These are phyloP conservation scores for Porites lobata DNA, from an alignment of 92 coral and sea anemone genomes.

Conservation along the genomic window DNA sequence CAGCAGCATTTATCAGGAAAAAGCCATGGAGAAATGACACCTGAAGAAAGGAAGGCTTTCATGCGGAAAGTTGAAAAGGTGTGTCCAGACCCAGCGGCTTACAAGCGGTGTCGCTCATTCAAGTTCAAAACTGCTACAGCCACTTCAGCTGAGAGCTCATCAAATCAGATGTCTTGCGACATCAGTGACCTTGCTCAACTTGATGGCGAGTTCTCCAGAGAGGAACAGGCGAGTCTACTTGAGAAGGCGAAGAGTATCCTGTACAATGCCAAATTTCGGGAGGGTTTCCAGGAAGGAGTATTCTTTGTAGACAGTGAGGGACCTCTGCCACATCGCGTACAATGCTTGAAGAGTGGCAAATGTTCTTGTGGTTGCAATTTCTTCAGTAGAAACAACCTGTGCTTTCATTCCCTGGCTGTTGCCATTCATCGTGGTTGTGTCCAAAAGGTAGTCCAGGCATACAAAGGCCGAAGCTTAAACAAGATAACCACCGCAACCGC, in stretches of 20 bases:
- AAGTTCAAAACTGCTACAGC: too few relatives aligned
- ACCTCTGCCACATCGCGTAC: conserved; percentile 46
- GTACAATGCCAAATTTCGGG: conserved; percentile 23
- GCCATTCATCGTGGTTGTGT: conserved; percentile 57
- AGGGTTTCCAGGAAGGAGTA: conserved; percentile 54
- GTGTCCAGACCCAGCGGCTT: conserved; percentile 55
- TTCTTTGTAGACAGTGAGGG: conserved; percentile 72
- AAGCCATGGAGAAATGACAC: conserved; percentile 47
- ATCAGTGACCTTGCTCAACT: conserved; percentile 43
- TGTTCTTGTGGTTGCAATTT: conserved; percentile 49
- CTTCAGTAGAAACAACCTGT: conserved; percentile 49
- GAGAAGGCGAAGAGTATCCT: conserved; percentile 39
- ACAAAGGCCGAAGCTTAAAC: too few relatives aligned
- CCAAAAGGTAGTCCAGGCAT: conserved; percentile 2
- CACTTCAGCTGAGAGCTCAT: neutral
- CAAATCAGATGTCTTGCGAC: conserved; percentile 11
- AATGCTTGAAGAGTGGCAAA: conserved; percentile 65
- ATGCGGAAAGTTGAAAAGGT: conserved; percentile 26
- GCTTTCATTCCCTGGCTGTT: conserved; percentile 54
- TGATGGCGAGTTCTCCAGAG: conserved; percentile 22
- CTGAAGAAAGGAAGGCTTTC: conserved; percentile 46
- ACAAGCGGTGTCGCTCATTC: too few relatives aligned
- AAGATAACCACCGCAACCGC: too few relatives aligned
- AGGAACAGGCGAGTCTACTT: conserved; percentile 43
- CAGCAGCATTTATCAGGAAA: conserved; percentile 3